These are phyloP conservation scores for Oedothorax gibbosus DNA, from an alignment of 1,140 invertebrate species.

Conservation along the genomic window DNA sequence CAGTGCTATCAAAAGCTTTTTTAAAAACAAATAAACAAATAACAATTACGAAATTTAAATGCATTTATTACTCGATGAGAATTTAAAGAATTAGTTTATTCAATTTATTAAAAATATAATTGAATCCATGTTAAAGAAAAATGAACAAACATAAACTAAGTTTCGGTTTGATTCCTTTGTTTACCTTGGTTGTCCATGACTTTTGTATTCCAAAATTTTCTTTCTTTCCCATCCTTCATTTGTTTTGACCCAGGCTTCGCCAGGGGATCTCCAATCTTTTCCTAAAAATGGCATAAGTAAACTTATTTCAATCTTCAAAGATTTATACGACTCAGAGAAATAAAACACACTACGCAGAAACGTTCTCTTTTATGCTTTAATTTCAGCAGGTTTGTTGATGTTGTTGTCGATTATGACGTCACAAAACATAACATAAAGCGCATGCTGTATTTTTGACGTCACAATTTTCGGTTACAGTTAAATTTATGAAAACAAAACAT, in stretches of 20 bases:
- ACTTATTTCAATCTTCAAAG: constrained; percentile 1
- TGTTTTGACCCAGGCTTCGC: constrained; percentile 98
- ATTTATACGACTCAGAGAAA: background rate
- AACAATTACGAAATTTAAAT: constrained; percentile 11
- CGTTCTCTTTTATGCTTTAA: constrained; percentile 47
- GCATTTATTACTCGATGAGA: background rate
- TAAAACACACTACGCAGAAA: constrained; percentile 53
- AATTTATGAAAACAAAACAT: no score
- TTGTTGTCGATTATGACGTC: constrained; percentile 60
- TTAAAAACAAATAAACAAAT: background rate
- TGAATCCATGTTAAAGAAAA: background rate
- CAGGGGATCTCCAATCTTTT: constrained; percentile 83
- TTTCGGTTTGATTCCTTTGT: background rate
- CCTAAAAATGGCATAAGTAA: constrained; percentile 86
- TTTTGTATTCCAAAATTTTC: constrained; percentile 78
- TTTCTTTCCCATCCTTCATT: constrained; percentile 96
- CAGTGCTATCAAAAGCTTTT: background rate
- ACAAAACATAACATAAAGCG: constrained; percentile 60
- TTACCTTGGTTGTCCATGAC: constrained; percentile 56
- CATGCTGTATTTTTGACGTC: constrained; percentile 56
- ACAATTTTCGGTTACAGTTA: background rate
- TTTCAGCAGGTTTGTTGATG: constrained; percentile 56
- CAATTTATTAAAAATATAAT: background rate
- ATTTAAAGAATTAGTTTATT: background rate
- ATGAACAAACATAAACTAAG: background rate